Evolutionary conservation across 2,797 vertebrate genomes (phyloP).

Genomic region (Neopelma chrysocephalum): DNA sequence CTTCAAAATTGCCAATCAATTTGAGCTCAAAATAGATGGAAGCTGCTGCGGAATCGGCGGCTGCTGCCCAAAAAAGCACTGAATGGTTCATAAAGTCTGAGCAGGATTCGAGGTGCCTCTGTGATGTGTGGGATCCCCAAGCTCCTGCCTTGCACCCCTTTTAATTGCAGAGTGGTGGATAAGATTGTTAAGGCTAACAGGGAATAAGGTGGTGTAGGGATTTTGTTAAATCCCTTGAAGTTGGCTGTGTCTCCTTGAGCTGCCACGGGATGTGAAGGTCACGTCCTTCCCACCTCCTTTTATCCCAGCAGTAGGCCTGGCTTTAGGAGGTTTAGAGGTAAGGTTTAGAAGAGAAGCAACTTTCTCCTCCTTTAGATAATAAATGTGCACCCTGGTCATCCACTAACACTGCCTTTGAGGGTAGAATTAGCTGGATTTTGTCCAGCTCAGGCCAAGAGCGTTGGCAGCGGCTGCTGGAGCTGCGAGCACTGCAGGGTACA

Average conservation of each 20-base stretch:
- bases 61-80: background rate
- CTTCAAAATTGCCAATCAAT: constrained; percentile 53
- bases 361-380: background rate
- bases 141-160: background rate
- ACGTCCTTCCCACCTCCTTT: background rate
- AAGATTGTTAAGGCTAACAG: background rate
- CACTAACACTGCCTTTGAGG: background rate
- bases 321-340: background rate
- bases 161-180: background rate
- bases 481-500: background rate
- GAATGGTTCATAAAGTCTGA: background rate
- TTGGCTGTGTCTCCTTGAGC: background rate
- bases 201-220: background rate
- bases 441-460: background rate
- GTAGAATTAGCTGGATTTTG: background rate
- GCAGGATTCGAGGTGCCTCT: background rate
- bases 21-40: constrained; percentile 30
- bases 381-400: background rate
- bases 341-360: background rate
- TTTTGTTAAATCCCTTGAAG: background rate
- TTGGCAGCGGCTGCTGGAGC: background rate
- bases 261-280: rapidly evolving
- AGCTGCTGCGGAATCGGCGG: background rate
- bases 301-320: background rate
- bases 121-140: background rate